Evolutionary conservation across 37 sponge, comb jelly and placozoan species (phyloP).

Genomic region (Tethya wilhelma): DNA sequence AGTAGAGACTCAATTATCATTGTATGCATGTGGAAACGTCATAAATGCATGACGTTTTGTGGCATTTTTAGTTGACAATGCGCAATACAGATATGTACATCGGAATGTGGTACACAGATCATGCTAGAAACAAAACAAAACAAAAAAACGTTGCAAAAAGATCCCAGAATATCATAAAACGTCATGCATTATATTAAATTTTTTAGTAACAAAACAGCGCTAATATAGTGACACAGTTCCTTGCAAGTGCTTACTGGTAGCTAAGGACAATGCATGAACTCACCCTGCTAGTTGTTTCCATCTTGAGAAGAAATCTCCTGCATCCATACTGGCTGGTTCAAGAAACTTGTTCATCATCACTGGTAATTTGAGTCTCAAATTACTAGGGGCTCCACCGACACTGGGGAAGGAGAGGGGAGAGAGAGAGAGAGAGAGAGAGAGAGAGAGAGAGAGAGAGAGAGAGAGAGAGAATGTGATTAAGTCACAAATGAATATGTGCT

Average conservation of each 20-base stretch:
- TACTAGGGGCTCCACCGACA: slow-evolving; percentile 45
- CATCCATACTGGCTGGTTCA: slow-evolving; percentile 57
- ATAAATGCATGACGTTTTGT: no score
- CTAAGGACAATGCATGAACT: slow-evolving; percentile 2
- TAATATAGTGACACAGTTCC: no score
- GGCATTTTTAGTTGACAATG: not conserved
- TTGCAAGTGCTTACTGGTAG: not conserved
- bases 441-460: slow-evolving; percentile 16
- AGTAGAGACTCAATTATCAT: not conserved
- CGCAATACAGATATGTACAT: not conserved
- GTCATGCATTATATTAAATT: no score
- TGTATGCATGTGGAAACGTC: not conserved
- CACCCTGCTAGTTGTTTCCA: slow-evolving; percentile 92
- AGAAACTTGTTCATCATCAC: slow-evolving; percentile 81
- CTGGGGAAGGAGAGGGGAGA: slow-evolving; percentile 16
- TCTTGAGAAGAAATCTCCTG: slow-evolving; percentile 86
- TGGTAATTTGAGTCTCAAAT: slow-evolving; percentile 67
- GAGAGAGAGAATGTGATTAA: not conserved
- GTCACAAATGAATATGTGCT: not conserved
- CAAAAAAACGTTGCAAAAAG: not conserved
- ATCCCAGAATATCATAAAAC: no score
- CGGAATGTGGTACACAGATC: slow-evolving; percentile 16
- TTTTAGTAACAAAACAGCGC: no score
- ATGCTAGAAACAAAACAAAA: slow-evolving; percentile 1
- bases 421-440: slow-evolving; percentile 1